Conservation (phyloP, 2,797 vertebrate species). For the Novumbra hubbsi region DNA sequence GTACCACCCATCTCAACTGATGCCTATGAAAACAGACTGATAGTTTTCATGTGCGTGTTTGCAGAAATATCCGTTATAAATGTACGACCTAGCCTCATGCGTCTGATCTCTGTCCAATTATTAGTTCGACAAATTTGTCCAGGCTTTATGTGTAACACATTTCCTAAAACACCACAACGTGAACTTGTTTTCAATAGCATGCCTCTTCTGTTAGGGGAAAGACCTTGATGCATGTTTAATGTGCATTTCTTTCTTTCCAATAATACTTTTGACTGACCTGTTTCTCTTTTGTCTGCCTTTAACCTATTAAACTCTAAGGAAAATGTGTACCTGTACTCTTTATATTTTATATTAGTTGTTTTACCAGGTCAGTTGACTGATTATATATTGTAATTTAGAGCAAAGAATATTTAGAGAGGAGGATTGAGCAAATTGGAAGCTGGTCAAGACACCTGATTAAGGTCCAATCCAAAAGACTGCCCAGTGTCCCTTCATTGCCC, state of each 20-base stretch:
- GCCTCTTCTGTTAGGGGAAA: neutral
- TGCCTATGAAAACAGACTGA: constrained; percentile 88
- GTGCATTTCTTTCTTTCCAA: neutral
- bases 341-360: too few species aligned
- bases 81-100: constrained; percentile 69
- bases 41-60: constrained; percentile 86
- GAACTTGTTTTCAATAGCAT: neutral
- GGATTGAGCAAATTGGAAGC: too few species aligned
- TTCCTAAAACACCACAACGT: neutral
- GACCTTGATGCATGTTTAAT: neutral
- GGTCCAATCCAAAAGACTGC: too few species aligned
- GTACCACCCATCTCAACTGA: constrained; percentile 87
- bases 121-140: constrained; percentile 38
- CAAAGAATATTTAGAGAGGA: too few species aligned
- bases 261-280: neutral
- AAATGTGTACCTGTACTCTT: too few species aligned
- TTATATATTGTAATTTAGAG: too few species aligned
- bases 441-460: too few species aligned
- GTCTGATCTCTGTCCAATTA: constrained; percentile 51
- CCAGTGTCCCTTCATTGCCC: too few species aligned
- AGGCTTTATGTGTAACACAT: constrained; percentile 31
- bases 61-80: constrained; percentile 81
- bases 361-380: too few species aligned
- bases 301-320: neutral
- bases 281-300: neutral